Percentiles rank a stretch among this genome's conserved stretches.
phyloP scores from a whole-genome alignment of 2,113 vertebrate genomes.

The Paratilapia polleni region DNA sequence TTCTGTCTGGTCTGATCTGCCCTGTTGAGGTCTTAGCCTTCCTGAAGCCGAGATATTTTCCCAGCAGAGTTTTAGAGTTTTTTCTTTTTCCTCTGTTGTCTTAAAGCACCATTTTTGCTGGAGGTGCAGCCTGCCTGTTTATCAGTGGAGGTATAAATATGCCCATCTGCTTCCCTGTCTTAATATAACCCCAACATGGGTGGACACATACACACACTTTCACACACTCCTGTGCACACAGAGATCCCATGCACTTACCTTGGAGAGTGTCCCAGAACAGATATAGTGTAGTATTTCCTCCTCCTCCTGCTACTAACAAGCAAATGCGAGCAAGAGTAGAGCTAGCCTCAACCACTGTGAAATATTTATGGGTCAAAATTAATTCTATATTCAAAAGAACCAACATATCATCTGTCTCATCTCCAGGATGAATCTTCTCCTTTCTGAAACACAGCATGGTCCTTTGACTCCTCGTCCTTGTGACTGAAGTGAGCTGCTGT shows the following conservation, averaged over 20 bases:
- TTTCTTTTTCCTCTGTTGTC: neutral
- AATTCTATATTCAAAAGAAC: slow-evolving; percentile 6
- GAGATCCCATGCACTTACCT: slow-evolving; percentile 43
- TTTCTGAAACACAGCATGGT: neutral
- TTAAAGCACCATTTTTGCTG: slow-evolving; percentile 41
- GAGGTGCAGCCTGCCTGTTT: slow-evolving; percentile 41
- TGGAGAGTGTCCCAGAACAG: slow-evolving; percentile 60
- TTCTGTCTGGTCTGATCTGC: slow-evolving; percentile 7
- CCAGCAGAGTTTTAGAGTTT: slow-evolving; percentile 9
- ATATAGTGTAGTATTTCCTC: slow-evolving; percentile 48
- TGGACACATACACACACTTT: neutral
- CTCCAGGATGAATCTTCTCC: neutral
- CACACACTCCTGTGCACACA: neutral
- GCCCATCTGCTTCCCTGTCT: slow-evolving; percentile 31
- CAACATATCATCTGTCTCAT: neutral
- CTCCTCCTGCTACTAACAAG: slow-evolving; percentile 29
- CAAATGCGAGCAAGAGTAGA: neutral
- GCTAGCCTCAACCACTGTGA: neutral
- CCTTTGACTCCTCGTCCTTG: neutral
- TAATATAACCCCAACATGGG: slow-evolving; percentile 32
- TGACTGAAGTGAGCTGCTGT: slow-evolving; percentile 33
- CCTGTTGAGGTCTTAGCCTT: neutral
- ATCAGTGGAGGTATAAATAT: slow-evolving; percentile 39
- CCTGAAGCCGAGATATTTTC: slow-evolving; percentile 3
- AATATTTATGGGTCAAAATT: slow-evolving; percentile 29